A percentile compares a stretch with the other conserved stretches of the same genome.
These are phyloP conservation scores for Athetis lepigone DNA, from an alignment of 2,888 invertebrate species.

Conservation along the genomic window DNA sequence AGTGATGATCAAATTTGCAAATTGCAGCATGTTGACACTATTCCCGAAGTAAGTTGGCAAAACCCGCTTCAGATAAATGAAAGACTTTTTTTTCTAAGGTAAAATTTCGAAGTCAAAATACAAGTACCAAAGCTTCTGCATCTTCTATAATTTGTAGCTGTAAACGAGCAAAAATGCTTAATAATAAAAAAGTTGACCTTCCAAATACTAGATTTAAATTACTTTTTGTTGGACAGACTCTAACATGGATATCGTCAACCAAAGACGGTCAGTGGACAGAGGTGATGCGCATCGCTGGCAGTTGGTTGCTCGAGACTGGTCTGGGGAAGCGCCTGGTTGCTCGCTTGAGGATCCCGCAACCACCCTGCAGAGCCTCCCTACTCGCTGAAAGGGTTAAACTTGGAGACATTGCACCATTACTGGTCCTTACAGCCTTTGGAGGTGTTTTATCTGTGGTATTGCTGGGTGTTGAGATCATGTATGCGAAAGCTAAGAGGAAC, in stretches of 20 bases:
- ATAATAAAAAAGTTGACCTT: too few species aligned
- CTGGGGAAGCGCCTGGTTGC: constrained; percentile 72
- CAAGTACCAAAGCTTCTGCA: too few species aligned
- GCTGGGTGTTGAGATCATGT: constrained; percentile 73
- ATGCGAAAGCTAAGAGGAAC: constrained; percentile 61
- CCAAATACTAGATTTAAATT: too few species aligned
- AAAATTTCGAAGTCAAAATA: too few species aligned
- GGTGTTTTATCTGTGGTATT: constrained; percentile 71
- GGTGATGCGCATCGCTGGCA: constrained; percentile 70
- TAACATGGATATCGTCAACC: constrained; percentile 76
- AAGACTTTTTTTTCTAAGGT: too few species aligned
- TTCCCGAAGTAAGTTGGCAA: constrained; percentile 75
- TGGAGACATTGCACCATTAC: constrained; percentile 75
- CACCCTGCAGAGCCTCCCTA: constrained; percentile 78
- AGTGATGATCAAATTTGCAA: constrained; percentile 82
- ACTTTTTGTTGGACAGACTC: constrained; percentile 61
- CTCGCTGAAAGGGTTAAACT: constrained; percentile 82
- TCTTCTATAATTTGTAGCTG: too few species aligned
- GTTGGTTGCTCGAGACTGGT: constrained; percentile 80
- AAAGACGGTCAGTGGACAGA: constrained; percentile 77
- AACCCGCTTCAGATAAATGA: too few species aligned
- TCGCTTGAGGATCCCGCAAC: constrained; percentile 69
- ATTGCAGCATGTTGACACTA: constrained; percentile 80
- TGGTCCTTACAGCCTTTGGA: constrained; percentile 70
- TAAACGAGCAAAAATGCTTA: too few species aligned